Percentiles rank a stretch among this genome's conserved stretches.
Evolutionary conservation across 2,888 invertebrate genomes (phyloP).

Genomic region (Rhingia campestris): DNA sequence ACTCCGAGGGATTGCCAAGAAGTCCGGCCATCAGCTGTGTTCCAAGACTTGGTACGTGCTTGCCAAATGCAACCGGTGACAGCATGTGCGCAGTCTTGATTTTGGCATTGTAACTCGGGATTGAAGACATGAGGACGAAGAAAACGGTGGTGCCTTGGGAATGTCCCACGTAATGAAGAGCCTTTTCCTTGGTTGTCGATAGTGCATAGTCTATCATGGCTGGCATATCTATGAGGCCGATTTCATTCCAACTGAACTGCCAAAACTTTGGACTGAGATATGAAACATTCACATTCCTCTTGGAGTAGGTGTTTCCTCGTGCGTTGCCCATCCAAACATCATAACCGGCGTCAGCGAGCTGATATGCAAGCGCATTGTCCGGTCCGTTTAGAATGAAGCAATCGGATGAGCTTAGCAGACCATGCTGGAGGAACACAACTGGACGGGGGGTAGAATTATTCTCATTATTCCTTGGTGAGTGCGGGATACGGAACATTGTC

Average conservation of each 20-base stretch:
- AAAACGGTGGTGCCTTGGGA: conserved; percentile 88
- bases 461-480: conserved; percentile 69
- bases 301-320: conserved; percentile 87
- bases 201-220: conserved; percentile 90
- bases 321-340: conserved; percentile 93
- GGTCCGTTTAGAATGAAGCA: conserved; percentile 90
- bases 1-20: conserved; percentile 78
- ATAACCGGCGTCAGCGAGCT: conserved; percentile 87
- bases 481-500: conserved; percentile 75
- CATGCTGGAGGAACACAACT: conserved; percentile 86
- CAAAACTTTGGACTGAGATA: conserved; percentile 85
- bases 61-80: conserved; percentile 88
- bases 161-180: conserved; percentile 89
- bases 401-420: conserved; percentile 88
- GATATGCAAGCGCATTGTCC: conserved; percentile 83
- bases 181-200: conserved; percentile 84
- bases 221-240: conserved; percentile 89
- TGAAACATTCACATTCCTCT: conserved; percentile 83
- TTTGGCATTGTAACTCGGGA: conserved; percentile 87
- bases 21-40: conserved; percentile 82
- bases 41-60: conserved; percentile 82
- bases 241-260: conserved; percentile 88
- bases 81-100: conserved; percentile 87
- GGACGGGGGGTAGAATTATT: conserved; percentile 72
- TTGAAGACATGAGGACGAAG: conserved; percentile 88